phyloP scores from a whole-genome alignment of 2,113 vertebrate species.

The Smithornis capensis region DNA sequence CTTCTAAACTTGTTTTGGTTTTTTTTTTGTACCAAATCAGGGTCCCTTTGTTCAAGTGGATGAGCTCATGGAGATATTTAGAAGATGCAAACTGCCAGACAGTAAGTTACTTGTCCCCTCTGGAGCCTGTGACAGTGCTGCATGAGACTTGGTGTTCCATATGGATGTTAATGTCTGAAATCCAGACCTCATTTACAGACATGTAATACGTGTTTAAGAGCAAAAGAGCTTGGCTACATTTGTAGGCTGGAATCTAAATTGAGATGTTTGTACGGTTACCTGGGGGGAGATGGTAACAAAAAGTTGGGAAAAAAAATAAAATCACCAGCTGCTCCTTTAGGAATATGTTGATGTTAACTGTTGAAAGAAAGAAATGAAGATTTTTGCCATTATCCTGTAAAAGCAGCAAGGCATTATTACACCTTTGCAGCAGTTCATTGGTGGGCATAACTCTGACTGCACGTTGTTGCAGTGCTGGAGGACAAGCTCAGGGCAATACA shows the following conservation, averaged over 20 bases:
- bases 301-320: no score
- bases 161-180: neutral
- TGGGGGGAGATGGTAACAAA: neutral
- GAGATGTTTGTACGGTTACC: neutral
- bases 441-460: neutral
- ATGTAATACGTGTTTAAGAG: neutral
- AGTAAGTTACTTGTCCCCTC: slow-evolving; percentile 80
- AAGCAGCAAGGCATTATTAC: neutral
- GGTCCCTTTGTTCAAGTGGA: slow-evolving; percentile 99
- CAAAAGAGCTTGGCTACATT: neutral
- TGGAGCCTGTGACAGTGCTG: neutral
- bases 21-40: slow-evolving; percentile 62
- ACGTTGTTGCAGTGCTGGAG: neutral
- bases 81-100: slow-evolving; percentile 95
- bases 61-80: slow-evolving; percentile 94
- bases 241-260: neutral
- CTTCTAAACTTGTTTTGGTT: neutral
- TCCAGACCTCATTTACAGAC: neutral
- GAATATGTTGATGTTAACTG: neutral
- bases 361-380: neutral
- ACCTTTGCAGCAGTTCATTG: neutral
- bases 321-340: neutral
- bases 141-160: neutral
- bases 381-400: neutral
- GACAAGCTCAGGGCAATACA: neutral